phyloP scores from a whole-genome alignment of 1,140 invertebrate genomes.

The Eriocheir sinensis region DNA sequence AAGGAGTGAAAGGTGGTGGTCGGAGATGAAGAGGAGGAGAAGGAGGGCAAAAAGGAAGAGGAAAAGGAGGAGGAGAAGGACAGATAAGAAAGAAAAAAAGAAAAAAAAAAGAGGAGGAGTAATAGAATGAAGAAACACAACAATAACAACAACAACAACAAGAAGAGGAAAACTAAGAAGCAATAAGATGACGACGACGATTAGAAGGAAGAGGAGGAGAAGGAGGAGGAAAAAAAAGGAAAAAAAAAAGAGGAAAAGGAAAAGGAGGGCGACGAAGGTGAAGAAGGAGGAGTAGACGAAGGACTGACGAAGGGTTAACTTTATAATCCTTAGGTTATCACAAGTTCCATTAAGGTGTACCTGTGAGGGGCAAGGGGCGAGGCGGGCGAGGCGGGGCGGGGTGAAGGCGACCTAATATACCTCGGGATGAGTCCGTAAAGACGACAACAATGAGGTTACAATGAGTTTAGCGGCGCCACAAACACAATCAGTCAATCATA shows the following conservation, averaged over 20 bases:
- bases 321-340: too few relatives aligned
- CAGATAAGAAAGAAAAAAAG: neutral
- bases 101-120: neutral
- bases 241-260: neutral
- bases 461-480: neutral
- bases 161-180: neutral
- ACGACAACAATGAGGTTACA: constrained; percentile 24
- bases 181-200: neutral
- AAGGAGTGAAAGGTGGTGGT: neutral
- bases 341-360: too few relatives aligned
- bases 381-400: neutral
- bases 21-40: too few relatives aligned
- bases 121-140: neutral
- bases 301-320: neutral
- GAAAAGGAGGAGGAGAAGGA: neutral
- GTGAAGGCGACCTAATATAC: neutral
- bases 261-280: too few relatives aligned
- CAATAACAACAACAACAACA: too few relatives aligned
- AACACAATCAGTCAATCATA: neutral
- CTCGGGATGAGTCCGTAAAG: neutral
- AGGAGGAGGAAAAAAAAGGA: neutral
- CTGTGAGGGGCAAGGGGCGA: too few relatives aligned
- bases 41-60: neutral
- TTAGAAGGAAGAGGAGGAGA: neutral
- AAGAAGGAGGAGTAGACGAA: neutral